These are phyloP conservation scores for Conchocele bisecta DNA, from an alignment of 2,888 invertebrate genomes.

Conservation along the genomic window DNA sequence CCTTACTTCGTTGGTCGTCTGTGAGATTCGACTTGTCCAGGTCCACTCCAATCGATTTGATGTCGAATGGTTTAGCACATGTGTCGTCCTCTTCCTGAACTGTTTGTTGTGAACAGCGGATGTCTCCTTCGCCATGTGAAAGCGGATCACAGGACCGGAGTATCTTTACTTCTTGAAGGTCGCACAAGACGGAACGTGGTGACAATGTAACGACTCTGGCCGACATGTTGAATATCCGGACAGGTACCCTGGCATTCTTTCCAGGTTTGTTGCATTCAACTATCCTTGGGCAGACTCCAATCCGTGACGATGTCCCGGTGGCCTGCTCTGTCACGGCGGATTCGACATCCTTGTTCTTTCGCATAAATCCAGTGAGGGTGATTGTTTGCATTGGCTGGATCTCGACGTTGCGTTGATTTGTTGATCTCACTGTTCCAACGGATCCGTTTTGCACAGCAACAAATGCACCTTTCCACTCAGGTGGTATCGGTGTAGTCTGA, in stretches of 20 bases:
- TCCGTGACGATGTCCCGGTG: neutral
- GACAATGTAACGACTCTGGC: conserved; percentile 8
- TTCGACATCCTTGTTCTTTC: neutral
- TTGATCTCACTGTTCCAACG: conserved; percentile 12
- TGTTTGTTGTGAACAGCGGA: no score
- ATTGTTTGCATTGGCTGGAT: conserved; percentile 16
- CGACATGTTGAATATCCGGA: conserved; percentile 12
- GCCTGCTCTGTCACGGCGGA: conserved; percentile 13
- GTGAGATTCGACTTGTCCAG: conserved; percentile 5
- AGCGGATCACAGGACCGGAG: no score
- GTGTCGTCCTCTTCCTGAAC: neutral
- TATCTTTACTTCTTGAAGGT: conserved; percentile 16
- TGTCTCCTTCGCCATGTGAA: no score
- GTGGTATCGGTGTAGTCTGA: neutral
- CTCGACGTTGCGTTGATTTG: neutral
- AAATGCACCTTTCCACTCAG: neutral
- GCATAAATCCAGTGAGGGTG: neutral
- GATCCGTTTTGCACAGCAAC: neutral
- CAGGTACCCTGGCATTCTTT: conserved; percentile 24
- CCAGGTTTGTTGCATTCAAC: conserved; percentile 2
- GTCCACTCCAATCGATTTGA: conserved; percentile 4
- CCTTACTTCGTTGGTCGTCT: neutral
- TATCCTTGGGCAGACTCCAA: conserved; percentile 13
- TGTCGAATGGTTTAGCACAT: no score
- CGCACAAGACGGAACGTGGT: conserved; percentile 1